Evolutionary conservation across 2,113 vertebrate genomes (phyloP).

Genomic region (Lampris megalopsis): DNA sequence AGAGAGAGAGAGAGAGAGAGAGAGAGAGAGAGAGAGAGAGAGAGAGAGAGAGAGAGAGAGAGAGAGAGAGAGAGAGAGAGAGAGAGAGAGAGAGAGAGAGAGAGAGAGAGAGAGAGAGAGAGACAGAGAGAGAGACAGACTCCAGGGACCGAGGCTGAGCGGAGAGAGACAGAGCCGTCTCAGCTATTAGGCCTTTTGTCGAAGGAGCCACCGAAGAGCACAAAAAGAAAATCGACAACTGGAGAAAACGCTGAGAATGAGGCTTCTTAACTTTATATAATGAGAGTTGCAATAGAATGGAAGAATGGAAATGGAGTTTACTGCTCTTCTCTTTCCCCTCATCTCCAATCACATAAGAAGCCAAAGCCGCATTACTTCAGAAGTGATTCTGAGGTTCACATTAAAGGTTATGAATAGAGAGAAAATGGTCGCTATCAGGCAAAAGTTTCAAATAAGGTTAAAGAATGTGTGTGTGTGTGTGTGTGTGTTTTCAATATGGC

Average conservation of each 20-base stretch:
- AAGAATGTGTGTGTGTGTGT: too few relatives aligned
- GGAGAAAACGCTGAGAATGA: background rate
- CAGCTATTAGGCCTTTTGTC: constrained; percentile 28
- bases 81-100: too few relatives aligned
- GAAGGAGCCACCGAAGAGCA: constrained; percentile 12
- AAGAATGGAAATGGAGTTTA: background rate
- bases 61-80: background rate
- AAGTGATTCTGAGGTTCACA: background rate
- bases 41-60: background rate
- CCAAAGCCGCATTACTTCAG: background rate
- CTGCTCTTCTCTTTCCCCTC: background rate
- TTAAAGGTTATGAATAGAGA: background rate
- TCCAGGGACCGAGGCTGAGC: constrained; percentile 17
- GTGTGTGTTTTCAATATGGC: too few relatives aligned
- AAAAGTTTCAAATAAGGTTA: background rate
- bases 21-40: too few relatives aligned
- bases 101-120: too few relatives aligned
- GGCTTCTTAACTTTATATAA: constrained; percentile 7
- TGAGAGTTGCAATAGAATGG: background rate
- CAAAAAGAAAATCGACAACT: constrained; percentile 10
- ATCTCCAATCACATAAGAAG: background rate
- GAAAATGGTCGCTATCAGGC: background rate
- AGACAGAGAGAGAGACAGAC: background rate
- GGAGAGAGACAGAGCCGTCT: background rate
- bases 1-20: too few relatives aligned